Base-by-base conservation (phyloP, 2,113 vertebrate species). In the Catharus bicknelli region DNA sequence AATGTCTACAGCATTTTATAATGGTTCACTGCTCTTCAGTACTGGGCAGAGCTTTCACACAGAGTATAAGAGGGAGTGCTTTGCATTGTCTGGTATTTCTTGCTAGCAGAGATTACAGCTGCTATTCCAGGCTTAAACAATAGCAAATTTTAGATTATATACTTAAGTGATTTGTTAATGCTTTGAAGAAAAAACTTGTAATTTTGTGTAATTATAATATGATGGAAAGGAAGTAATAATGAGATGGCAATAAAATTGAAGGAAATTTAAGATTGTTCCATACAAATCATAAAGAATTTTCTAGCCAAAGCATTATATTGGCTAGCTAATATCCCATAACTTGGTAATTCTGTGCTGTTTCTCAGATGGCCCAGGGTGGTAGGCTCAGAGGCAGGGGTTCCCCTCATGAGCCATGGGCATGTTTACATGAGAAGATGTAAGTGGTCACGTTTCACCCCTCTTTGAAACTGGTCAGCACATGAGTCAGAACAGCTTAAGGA, bases 1-100 rank as follows among this genome's bases (percentile, higher is more conserved):
- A 91, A 91, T 85, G 68, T 53, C 77, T 83, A 9, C 38, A 73
- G 42, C 9, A 23, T 86, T 92, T 94, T 22, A 21, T 82, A 45
- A 30, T 86, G 82, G 78, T 74, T 90, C 93, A 66, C 45, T 68
- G 11, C 51, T 81, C 61, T 85, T 54, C 42, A 61, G 22, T 18
- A 30, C 43, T 38, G 47, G 58, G 54, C 54, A 69, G 72, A 74
- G 19, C 3, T 83, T 58, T 25, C 55, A 29, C 42, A 29, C 19
- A 23, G 45, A 29, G 29, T n/a, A 0, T 25, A 16, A 51, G 66
- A 83, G 11, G 10, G 16, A 91, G 12, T 43, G 43, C 22, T 59
- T 55, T 85, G 32, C 54, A 21, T 42, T 18, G 45, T 47, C 29
- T 90, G 43, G 15, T 73, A 20, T 76, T 91, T 82, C 36, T 75